Percentiles rank a stretch among this genome's conserved stretches.
These are phyloP conservation scores for Shargacucullia verbasci DNA, from an alignment of 2,888 invertebrate genomes.

Conservation along the genomic window DNA sequence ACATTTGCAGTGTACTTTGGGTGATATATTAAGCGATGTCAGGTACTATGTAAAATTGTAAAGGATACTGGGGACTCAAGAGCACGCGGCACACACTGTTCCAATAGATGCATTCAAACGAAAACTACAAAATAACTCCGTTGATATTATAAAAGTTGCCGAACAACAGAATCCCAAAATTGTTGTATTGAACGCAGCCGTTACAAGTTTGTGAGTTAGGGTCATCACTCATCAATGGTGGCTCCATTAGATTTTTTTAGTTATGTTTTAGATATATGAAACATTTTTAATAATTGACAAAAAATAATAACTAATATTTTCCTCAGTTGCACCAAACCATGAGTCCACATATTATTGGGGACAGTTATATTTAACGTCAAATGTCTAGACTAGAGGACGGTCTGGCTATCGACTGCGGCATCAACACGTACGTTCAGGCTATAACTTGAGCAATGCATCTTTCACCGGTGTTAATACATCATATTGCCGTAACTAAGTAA, in stretches of 20 bases:
- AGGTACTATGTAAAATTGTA: conserved; percentile 35
- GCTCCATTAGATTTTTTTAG: neutral
- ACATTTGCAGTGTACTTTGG: conserved; percentile 2
- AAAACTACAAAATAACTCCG: conserved; percentile 32
- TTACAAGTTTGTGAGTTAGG: conserved; percentile 19
- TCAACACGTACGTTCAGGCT: conserved; percentile 62
- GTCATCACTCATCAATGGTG: neutral
- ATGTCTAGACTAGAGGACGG: conserved; percentile 35
- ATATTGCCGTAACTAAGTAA: conserved; percentile 81
- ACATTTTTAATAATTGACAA: neutral
- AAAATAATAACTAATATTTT: too few species aligned
- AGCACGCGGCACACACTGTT: conserved; percentile 26
- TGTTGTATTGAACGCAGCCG: conserved; percentile 14
- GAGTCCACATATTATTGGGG: conserved; percentile 2
- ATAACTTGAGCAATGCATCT: conserved; percentile 70
- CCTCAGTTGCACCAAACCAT: too few species aligned
- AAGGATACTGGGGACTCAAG: conserved; percentile 26
- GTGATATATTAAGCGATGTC: conserved; percentile 22
- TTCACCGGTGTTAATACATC: conserved; percentile 79
- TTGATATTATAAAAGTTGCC: conserved; percentile 41
- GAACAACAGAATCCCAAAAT: conserved; percentile 26
- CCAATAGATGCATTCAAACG: conserved; percentile 36
- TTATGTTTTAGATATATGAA: neutral
- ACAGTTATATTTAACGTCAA: conserved; percentile 20
- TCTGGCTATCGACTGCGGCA: conserved; percentile 26